Evolutionary conservation across 2,797 vertebrate genomes (phyloP).

Genomic region (Spheniscus humboldti): DNA sequence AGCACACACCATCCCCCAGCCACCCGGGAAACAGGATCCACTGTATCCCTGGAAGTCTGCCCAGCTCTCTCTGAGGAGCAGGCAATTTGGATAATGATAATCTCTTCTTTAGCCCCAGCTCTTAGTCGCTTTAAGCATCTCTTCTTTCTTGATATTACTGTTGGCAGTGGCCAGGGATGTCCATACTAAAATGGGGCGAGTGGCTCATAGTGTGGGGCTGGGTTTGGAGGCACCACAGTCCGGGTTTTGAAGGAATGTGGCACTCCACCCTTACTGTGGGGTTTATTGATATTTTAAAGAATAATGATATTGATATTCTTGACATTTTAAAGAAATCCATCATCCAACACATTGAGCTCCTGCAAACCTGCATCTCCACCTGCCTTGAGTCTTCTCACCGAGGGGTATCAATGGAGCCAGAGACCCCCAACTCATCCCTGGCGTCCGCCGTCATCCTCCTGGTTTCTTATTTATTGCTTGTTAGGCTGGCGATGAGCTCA

Average conservation of each 20-base stretch:
- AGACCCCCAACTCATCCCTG: background rate
- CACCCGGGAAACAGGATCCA: background rate
- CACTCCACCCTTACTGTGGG: background rate
- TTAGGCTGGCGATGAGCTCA: constrained; percentile 9
- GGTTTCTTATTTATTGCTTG: background rate
- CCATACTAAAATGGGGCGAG: fast-evolving
- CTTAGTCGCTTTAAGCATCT: background rate
- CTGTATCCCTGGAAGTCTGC: background rate
- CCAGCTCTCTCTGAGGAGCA: background rate
- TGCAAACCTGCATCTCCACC: background rate
- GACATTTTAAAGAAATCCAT: background rate
- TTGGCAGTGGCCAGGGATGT: background rate
- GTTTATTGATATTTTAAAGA: background rate
- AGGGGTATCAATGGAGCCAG: background rate
- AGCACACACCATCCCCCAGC: background rate
- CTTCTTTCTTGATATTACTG: background rate
- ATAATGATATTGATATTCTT: background rate
- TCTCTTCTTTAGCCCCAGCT: background rate
- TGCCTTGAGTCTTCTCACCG: fast-evolving
- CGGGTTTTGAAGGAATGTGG: background rate
- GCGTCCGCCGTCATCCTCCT: fast-evolving
- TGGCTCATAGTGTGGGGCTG: background rate
- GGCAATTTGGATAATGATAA: background rate
- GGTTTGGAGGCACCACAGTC: background rate
- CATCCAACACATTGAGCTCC: background rate